Evolutionary conservation across 2,888 invertebrate species (phyloP), one percentile per base, ranked within the genome.

Genomic region (Pristionchus exspectatus): DNA sequence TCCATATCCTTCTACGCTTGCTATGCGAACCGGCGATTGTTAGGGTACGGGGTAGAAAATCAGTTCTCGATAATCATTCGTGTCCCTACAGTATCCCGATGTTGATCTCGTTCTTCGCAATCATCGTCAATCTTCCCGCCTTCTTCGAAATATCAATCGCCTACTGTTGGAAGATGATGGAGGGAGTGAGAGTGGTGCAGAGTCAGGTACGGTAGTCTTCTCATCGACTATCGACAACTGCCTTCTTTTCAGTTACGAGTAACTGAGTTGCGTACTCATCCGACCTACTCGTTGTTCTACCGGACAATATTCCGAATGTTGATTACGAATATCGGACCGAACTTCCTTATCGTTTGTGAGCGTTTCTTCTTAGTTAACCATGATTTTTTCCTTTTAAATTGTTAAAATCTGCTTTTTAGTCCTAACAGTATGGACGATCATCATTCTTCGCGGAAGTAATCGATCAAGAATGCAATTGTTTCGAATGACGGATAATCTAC

Each of bases 291-390:
- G 21, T 77, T 93, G 10, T 90, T 90, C 89, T 94, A 93, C 90
- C 91, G 93, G 24, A 81, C 93, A 44, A 81, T 93, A 14, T 93
- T 93, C 38, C 91, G 94, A 77, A 94, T 94, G 94, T n/a, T 94
- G 0, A 88, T 94, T 63, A 93, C 93, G 21, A 92, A 93, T 18
- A 93, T 93, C 63, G 94, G 94, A 33, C 94, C 94, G 21, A 94
- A 94, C 81, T 90, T 92, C n/a, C 91, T 93, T 83, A 94, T 94
- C 10, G 84, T 94, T 21, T 90, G 92, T 92, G 88, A 90, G 92
- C 90, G 18, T 9, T 54, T 38, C 24, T 12, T 27, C 33, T 4
- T 18, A 63, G 38, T 66, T 33, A 2, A 21, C n/a, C n/a, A n/a
- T n/a, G n/a, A n/a, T n/a, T 72, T 5, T 30, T 30, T 72, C 24